Base-by-base conservation (phyloP, 2,797 vertebrate genomes). In the Melanogrammus aeglefinus region DNA sequence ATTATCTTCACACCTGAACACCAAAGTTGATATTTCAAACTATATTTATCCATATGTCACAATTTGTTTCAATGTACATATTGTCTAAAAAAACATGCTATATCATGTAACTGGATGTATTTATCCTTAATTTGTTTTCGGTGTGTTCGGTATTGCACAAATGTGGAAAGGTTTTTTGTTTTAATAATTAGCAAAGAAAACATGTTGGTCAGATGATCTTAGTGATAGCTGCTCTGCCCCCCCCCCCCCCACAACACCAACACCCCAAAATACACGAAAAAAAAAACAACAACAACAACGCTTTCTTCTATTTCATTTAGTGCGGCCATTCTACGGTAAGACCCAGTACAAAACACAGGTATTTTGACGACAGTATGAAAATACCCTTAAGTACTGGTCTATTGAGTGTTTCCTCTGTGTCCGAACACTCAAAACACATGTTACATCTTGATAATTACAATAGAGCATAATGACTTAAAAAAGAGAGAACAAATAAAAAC, bases 331-430 rank as follows among this genome's bases (percentile, higher is more conserved):
- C n/a, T 63, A 63, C 57, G 21, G 57, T 63, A 63, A 24, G 57
- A 63, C n/a, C n/a, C 57, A 51, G 47, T 21, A 21, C 47, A 51
- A 51, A 51, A 51, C 21, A n/a, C 80, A 80, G 86, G 77, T 77
- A 76, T 90, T 88, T 88, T 73, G 90, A 71, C 89, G 88, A 91
- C 91, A 91, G 87, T 92, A 93, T 92, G 91, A 93, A 94, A 94
- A 93, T 92, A 94, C 92, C 82, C 94, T 94, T 94, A 91, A 93
- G 90, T 92, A 91, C 90, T 83, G 82, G 86, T 86, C 92, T 86
- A 86, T 84, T 90, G 88, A 90, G 88, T 88, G 89, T 92, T 92
- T 92, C 85, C 89, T 92, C 86, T 92, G 90, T 87, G 82, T 88
- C 78, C 83, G 84, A 85, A 88, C 84, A 92, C 88, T 83, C 92